A percentile compares a stretch with the other conserved stretches of the same genome.
Evolutionary conservation across 1,140 invertebrate species (phyloP).

Genomic region (Acromyrmex heyeri): DNA sequence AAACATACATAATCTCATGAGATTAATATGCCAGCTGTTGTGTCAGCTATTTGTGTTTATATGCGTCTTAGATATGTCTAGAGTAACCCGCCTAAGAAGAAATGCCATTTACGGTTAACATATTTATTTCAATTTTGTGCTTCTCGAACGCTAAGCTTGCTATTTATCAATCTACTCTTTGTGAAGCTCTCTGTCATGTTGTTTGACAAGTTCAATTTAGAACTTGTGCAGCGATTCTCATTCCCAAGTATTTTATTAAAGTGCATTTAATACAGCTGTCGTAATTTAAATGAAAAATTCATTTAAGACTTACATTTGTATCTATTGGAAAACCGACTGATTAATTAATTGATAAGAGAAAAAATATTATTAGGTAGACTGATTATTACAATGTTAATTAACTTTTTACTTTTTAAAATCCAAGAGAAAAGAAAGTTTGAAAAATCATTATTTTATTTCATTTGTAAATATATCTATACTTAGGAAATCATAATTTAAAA

Average conservation of each 20-base stretch:
- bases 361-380: background rate
- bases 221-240: background rate
- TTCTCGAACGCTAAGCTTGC: background rate
- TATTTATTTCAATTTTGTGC: constrained; percentile 24
- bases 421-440: background rate
- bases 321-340: background rate
- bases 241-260: background rate
- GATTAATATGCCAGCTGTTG: background rate
- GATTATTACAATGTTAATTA: background rate
- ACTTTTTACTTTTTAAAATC: background rate
- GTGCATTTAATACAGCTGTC: background rate
- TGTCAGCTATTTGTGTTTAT: background rate
- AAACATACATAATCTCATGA: background rate
- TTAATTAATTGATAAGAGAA: background rate
- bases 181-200: constrained; percentile 1
- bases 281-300: constrained; percentile 23
- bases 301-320: background rate
- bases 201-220: constrained; percentile 12
- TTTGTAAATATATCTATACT: background rate
- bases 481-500: background rate
- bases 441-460: background rate
- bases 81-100: background rate
- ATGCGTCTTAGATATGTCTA: background rate
- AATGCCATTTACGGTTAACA: constrained; percentile 1
- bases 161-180: background rate